Evolutionary conservation across 2,797 vertebrate genomes (phyloP), one percentile per base, ranked within the genome.

Genomic region (Gymnopithys bicolor): DNA sequence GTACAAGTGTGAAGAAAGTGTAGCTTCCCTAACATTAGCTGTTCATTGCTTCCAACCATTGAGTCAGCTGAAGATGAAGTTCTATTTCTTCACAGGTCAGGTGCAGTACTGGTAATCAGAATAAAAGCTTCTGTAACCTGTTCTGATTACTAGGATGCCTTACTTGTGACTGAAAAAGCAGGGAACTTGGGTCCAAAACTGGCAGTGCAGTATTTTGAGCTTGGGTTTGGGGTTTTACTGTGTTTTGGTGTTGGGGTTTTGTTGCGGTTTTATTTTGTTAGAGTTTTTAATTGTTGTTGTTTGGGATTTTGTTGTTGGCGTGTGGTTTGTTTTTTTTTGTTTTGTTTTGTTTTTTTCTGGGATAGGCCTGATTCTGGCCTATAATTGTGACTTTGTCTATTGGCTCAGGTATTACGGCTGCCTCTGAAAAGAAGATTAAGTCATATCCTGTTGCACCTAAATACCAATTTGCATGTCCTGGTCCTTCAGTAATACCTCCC

Each of bases 31-130:
- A 73, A 74, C 64, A 89, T 76, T 7, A 79, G 77, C 35, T 84
- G 6, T 79, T 93, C 68, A 58, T 87, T 77, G 76, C 45, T 67
- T 91, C 56, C 87, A 64, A 79, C 90, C 11, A 27, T 68, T 28
- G 67, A 88, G 25, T 69, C 70, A 69, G 63, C 59, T 84, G 85
- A 95, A 86, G 79, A 64, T 85, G 62, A 91, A 28, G 64, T 70
- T 48, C 32, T 74, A 0, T 56, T 85, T 87, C 41, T 81, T 84
- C 70, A 32, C 24, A 63, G 59, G 32, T 90, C 30, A 43, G 66
- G 25, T 91, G 37, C 30, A 39, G 77, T 41, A 56, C 69, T 30
- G 58, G 49, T 77, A 85, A 55, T 71, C 22, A n/a, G 43, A 71
- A 60, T 39, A 39, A 84, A 89, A 78, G 35, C 21, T 33, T 46